Conservation (phyloP, 2,797 vertebrate species). For the Luscinia megarhynchos region DNA sequence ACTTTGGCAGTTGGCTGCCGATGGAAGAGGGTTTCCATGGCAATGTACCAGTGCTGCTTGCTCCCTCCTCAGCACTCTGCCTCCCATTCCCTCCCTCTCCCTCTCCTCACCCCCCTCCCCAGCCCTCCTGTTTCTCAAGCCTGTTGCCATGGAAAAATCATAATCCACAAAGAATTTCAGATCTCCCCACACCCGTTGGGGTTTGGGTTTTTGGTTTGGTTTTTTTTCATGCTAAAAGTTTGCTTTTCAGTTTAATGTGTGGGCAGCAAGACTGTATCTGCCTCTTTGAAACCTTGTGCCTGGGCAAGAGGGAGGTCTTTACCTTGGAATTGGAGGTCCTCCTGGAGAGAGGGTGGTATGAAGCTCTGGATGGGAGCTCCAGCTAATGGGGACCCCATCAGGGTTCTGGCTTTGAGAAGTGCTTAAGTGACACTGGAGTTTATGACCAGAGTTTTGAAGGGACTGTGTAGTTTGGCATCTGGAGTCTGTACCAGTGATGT, state of each 20-base stretch:
- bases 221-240: background rate
- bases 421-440: background rate
- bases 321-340: background rate
- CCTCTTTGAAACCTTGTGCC: background rate
- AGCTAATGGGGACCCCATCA: background rate
- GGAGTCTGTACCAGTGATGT: background rate
- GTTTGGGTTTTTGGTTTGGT: background rate
- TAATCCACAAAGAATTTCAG: conserved; percentile 62
- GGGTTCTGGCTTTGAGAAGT: background rate
- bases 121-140: conserved; percentile 58
- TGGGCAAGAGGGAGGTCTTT: background rate
- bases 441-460: background rate
- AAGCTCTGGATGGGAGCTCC: background rate
- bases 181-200: background rate
- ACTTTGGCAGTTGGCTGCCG: conserved; percentile 72
- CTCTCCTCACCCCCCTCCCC: conserved; percentile 19
- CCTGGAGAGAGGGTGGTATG: background rate
- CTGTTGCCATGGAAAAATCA: conserved; percentile 71
- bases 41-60: conserved; percentile 52
- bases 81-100: conserved; percentile 60
- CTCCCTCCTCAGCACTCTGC: conserved; percentile 51
- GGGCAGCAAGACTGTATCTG: conserved; percentile 7
- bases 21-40: conserved; percentile 79
- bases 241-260: conserved; percentile 24
- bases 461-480: accelerated